phyloP scores from a whole-genome alignment of 2,888 invertebrate species.

The Julus scandinavius region DNA sequence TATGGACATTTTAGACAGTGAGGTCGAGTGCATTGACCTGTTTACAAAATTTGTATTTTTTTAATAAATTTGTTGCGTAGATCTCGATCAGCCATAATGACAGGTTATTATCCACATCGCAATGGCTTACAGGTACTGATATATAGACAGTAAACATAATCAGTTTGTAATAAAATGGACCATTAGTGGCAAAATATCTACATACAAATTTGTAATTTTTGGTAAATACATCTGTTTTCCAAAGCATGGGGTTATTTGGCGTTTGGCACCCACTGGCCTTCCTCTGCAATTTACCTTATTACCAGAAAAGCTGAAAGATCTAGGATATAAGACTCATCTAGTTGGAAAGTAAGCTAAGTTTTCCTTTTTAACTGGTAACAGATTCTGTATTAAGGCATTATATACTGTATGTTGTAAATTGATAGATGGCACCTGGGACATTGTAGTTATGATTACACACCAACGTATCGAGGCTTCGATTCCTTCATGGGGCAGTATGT shows the following conservation, averaged over 20 bases:
- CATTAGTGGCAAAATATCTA: too few relatives aligned
- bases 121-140: constrained; percentile 40
- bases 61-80: background rate
- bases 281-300: constrained; percentile 54
- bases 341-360: constrained; percentile 56
- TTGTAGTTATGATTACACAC: constrained; percentile 67
- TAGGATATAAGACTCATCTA: constrained; percentile 55
- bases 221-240: background rate
- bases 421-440: constrained; percentile 69
- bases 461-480: constrained; percentile 68
- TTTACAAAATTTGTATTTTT: background rate
- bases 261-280: constrained; percentile 54
- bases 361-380: background rate
- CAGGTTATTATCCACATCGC: constrained; percentile 46
- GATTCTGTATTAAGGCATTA: background rate
- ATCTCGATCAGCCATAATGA: constrained; percentile 37
- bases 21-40: background rate
- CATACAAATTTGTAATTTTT: too few relatives aligned
- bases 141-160: too few relatives aligned
- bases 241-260: constrained; percentile 49
- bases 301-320: constrained; percentile 53
- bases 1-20: background rate
- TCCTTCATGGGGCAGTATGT: constrained; percentile 68
- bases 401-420: background rate
- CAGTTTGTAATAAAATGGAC: too few relatives aligned